phyloP scores from a whole-genome alignment of 2,113 vertebrate species.

The Micromys minutus region DNA sequence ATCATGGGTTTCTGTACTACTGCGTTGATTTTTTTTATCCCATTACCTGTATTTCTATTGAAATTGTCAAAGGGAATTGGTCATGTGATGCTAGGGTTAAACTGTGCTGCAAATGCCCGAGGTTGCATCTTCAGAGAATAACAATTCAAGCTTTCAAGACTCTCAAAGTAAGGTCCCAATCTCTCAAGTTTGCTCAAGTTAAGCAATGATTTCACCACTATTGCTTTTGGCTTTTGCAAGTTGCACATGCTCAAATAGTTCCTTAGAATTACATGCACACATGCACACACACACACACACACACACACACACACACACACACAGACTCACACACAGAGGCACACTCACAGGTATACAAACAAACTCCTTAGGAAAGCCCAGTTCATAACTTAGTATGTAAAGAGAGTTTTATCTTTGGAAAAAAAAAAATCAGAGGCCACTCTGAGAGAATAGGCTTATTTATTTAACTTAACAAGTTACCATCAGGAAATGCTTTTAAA shows the following conservation, averaged over 20 bases:
- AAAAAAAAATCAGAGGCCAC: not conserved
- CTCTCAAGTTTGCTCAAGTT: not conserved
- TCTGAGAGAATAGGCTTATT: not conserved
- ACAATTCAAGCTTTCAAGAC: not conserved
- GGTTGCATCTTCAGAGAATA: not conserved
- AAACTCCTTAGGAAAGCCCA: not conserved
- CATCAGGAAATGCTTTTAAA: conserved; percentile 21
- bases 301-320: not conserved
- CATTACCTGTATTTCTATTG: not conserved
- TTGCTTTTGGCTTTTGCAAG: not conserved
- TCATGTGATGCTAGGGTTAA: not conserved
- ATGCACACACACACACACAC: not conserved
- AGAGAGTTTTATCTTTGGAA: conserved; percentile 10
- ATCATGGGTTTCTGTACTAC: not conserved
- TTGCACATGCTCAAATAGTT: not conserved
- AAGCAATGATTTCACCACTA: not conserved
- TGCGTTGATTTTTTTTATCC: not conserved
- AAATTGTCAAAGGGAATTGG: not conserved
- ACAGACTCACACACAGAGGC: not conserved
- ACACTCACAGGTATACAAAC: not conserved
- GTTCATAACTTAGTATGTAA: not conserved
- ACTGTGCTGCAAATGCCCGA: not conserved
- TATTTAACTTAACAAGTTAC: not conserved
- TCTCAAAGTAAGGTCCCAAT: not conserved
- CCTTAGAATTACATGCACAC: not conserved